Percentiles rank a stretch among this genome's conserved stretches.
These are phyloP conservation scores for Lepidostoma basale DNA, from an alignment of 1,140 invertebrate species.

Conservation along the genomic window DNA sequence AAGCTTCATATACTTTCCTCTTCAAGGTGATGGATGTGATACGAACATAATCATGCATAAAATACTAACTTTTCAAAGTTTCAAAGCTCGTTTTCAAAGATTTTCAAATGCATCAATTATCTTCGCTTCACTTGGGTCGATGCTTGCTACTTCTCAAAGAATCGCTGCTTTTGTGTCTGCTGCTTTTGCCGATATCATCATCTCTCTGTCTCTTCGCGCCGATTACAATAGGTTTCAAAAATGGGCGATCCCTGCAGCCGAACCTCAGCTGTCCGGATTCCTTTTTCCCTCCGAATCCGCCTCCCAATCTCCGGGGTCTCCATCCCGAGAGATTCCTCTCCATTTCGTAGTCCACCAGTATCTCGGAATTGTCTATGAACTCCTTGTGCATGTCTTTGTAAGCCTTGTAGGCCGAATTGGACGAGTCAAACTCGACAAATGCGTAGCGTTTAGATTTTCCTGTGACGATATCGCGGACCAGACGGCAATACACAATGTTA, in stretches of 20 bases:
- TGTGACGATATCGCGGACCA: slow-evolving; percentile 83
- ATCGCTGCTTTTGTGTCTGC: too few relatives aligned
- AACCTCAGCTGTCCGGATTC: slow-evolving; percentile 89
- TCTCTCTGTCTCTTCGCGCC: background rate
- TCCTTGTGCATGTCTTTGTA: slow-evolving; percentile 63
- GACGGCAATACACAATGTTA: slow-evolving; percentile 67
- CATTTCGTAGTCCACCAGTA: slow-evolving; percentile 74
- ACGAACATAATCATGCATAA: too few relatives aligned
- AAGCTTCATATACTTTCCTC: too few relatives aligned
- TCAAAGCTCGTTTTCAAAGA: too few relatives aligned
- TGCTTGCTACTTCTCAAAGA: too few relatives aligned
- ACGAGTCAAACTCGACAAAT: slow-evolving; percentile 80
- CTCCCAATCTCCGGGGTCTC: slow-evolving; percentile 84
- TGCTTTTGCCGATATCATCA: background rate
- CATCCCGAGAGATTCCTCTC: slow-evolving; percentile 72
- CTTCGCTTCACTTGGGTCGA: too few relatives aligned
- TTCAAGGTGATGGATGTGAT: too few relatives aligned
- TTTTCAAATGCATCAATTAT: too few relatives aligned
- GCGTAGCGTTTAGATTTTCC: slow-evolving; percentile 83
- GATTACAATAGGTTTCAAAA: slow-evolving; percentile 66
- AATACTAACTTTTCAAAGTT: too few relatives aligned
- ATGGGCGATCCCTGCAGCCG: slow-evolving; percentile 79
- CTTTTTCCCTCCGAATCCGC: slow-evolving; percentile 86
- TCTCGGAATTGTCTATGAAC: slow-evolving; percentile 65
- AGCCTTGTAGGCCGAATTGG: slow-evolving; percentile 66